phyloP scores from a whole-genome alignment of 2,113 vertebrate genomes.

The Ramphastos sulfuratus region DNA sequence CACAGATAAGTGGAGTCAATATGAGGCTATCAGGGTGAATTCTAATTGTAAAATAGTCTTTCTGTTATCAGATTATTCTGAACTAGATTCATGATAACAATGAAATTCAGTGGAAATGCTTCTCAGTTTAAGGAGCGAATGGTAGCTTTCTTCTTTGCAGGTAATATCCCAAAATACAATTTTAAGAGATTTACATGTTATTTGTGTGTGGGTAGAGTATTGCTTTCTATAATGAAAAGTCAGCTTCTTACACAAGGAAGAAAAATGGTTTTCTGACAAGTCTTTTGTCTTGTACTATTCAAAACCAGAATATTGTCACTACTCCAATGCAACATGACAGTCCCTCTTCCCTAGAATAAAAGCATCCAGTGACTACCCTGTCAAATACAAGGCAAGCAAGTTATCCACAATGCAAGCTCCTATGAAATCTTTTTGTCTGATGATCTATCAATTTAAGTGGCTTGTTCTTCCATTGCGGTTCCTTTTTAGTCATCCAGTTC shows the following conservation, averaged over 20 bases:
- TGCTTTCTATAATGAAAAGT: neutral
- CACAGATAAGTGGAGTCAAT: neutral
- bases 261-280: neutral
- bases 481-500: slow-evolving; percentile 16
- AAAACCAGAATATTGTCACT: neutral
- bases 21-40: neutral
- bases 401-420: neutral
- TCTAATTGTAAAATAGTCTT: neutral
- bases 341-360: neutral
- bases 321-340: neutral
- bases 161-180: neutral
- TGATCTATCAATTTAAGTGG: slow-evolving; percentile 8
- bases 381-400: neutral
- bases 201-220: neutral
- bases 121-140: neutral
- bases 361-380: neutral
- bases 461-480: neutral
- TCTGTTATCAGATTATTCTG: neutral
- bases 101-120: neutral
- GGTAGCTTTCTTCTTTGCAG: neutral
- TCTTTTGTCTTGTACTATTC: neutral
- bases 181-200: neutral
- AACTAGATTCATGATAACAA: neutral
- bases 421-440: neutral
- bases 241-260: neutral